phyloP scores from a whole-genome alignment of 2,888 invertebrate genomes.

The Epirrhoe tristata region DNA sequence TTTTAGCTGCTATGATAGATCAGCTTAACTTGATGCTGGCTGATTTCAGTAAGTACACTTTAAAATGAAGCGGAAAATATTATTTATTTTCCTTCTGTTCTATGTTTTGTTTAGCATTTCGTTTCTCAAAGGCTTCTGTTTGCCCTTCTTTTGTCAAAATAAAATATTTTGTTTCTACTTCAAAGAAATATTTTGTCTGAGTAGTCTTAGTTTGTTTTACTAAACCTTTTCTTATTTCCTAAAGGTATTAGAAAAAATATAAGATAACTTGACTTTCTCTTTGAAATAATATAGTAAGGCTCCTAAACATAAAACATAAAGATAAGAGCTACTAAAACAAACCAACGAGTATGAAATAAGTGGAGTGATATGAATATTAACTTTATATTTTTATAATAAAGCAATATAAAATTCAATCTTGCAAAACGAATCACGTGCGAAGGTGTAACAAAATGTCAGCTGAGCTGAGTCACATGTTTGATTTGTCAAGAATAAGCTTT shows the following conservation, averaged over 20 bases:
- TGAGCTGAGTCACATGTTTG: background rate
- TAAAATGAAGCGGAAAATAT: conserved; percentile 9
- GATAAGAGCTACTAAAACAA: too few relatives aligned
- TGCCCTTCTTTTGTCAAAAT: background rate
- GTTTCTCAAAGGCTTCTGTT: conserved; percentile 11
- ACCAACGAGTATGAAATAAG: too few relatives aligned
- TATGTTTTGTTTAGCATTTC: background rate
- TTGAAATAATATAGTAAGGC: background rate
- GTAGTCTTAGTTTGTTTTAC: background rate
- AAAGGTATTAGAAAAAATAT: background rate
- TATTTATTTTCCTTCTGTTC: background rate
- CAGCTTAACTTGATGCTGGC: conserved; percentile 16
- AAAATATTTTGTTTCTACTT: conserved; percentile 4
- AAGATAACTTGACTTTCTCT: background rate
- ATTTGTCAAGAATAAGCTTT: background rate
- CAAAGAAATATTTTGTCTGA: conserved; percentile 5
- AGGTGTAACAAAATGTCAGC: conserved; percentile 30
- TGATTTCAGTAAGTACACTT: background rate
- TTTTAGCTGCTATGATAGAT: conserved; percentile 20
- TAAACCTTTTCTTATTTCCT: background rate
- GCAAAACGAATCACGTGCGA: conserved; percentile 44
- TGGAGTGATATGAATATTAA: background rate
- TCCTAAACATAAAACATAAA: too few relatives aligned
- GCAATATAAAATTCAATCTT: conserved; percentile 36
- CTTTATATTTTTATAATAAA: background rate